Base-by-base conservation (phyloP, 2,888 invertebrate species). In the Drosophila flavopinicola region DNA sequence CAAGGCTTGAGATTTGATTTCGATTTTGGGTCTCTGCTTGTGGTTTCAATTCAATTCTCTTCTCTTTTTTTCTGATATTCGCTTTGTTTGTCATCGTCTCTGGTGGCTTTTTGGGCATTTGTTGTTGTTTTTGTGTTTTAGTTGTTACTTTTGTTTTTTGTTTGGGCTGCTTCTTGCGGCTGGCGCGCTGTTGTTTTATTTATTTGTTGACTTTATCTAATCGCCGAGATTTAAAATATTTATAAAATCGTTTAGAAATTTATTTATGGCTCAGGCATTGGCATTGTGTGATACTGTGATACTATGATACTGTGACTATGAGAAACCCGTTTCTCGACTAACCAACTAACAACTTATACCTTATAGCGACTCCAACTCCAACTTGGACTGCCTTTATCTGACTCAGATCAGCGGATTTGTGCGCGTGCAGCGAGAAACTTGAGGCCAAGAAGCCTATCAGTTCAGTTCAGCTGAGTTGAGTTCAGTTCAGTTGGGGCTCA, bases 181-280 rank as follows among this genome's bases (percentile, higher is more conserved):
- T 41, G 51, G 63, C 56, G 56, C 51, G 58, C 71, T 73, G 87
- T 84, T 87, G 88, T 78, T 83, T 84, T 87, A 84, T 87, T 87
- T 85, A 87, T 86, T 83, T 86, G 87, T 78, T 82, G 78, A 78
- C 79, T 88, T 82, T 88, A 88, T 88, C 87, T 85, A 88, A 88
- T 83, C 87, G 75, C 80, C 64, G 77, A 76, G 78, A 88, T 87
- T 85, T 85, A 80, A 85, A 85, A 87, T 86, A 85, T 87, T 85
- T 85, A 88, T 85, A 76, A 80, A 85, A 80, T 87, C 87, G 77
- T 85, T 87, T 84, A 86, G 77, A 85, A 82, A 85, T 83, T 77
- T 83, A 86, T 86, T 85, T 82, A 87, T 87, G 88, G 73, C 79
- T 57, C 73, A 68, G 42, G 70, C 80, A 84, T 70, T 83, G 83